Conservation (phyloP, 2,113 vertebrate species). For the Equus przewalskii region DNA sequence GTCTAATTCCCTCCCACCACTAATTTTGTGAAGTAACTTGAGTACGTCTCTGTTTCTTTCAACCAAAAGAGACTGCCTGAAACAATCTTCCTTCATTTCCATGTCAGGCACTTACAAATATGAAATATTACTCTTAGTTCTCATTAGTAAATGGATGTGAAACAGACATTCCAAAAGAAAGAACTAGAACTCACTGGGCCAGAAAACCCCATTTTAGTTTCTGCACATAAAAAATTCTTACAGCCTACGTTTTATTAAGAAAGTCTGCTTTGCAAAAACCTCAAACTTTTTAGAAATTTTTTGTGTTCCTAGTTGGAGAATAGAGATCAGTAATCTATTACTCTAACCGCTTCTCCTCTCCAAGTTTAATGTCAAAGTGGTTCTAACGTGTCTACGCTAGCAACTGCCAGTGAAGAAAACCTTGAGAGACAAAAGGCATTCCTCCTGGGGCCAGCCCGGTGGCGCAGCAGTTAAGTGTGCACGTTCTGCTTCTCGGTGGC, state of each 20-base stretch:
- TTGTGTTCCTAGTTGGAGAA: background rate
- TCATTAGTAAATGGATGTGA: constrained; percentile 58
- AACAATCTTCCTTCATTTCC: constrained; percentile 29
- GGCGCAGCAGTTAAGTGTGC: too few relatives aligned
- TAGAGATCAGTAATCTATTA: background rate
- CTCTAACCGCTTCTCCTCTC: background rate
- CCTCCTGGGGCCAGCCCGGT: background rate
- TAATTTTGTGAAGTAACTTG: constrained; percentile 20
- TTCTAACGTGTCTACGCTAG: background rate
- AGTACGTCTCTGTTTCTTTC: constrained; percentile 36
- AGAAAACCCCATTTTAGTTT: constrained; percentile 58
- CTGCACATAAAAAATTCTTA: constrained; percentile 41
- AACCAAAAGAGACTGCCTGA: background rate
- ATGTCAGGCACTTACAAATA: background rate
- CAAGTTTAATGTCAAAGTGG: background rate
- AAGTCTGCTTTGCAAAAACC: background rate
- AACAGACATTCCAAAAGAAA: constrained; percentile 63
- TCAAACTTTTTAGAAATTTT: constrained; percentile 28
- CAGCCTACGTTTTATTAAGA: background rate
- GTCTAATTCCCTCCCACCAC: background rate
- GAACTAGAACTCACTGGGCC: constrained; percentile 49
- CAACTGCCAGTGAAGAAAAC: constrained; percentile 64
- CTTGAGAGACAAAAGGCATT: constrained; percentile 66
- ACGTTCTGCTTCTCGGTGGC: too few relatives aligned
- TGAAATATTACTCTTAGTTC: background rate